These are phyloP conservation scores for Asteroscopus sphinx DNA, from an alignment of 2,888 invertebrate genomes.

Conservation along the genomic window DNA sequence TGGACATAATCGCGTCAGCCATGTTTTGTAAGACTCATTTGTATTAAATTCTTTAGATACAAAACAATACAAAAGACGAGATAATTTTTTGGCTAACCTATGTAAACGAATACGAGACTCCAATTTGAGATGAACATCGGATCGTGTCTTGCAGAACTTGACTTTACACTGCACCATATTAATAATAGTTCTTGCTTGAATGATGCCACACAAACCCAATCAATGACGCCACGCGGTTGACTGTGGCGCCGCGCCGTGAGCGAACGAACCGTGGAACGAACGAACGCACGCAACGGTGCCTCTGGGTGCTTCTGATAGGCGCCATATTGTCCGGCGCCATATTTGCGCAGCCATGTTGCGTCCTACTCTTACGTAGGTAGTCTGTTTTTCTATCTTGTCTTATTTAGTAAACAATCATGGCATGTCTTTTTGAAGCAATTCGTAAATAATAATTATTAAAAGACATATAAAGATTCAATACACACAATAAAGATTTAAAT, in stretches of 20 bases:
- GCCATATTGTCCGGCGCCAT: constrained; percentile 19
- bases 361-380: background rate
- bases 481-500: no score
- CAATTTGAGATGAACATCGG: constrained; percentile 6
- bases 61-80: background rate
- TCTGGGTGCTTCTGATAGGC: constrained; percentile 10
- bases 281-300: constrained; percentile 15
- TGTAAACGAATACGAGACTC: constrained; percentile 12
- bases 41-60: background rate
- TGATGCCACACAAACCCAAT: background rate
- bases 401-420: no score
- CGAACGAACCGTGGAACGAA: background rate
- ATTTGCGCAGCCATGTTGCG: constrained; percentile 20
- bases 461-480: no score
- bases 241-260: constrained; percentile 3
- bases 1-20: constrained; percentile 5
- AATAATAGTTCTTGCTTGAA: background rate
- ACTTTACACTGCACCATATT: constrained; percentile 33
- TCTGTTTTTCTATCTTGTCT: no score
- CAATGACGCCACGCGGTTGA: constrained; percentile 21
- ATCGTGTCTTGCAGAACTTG: constrained; percentile 20
- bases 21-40: no score
- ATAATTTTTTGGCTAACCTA: constrained; percentile 10
- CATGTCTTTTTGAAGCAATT: no score
- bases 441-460: no score